Evolutionary conservation across 35 echinoderm and acorn worm species (phyloP).

Genomic region (Eucidaris tribuloides): DNA sequence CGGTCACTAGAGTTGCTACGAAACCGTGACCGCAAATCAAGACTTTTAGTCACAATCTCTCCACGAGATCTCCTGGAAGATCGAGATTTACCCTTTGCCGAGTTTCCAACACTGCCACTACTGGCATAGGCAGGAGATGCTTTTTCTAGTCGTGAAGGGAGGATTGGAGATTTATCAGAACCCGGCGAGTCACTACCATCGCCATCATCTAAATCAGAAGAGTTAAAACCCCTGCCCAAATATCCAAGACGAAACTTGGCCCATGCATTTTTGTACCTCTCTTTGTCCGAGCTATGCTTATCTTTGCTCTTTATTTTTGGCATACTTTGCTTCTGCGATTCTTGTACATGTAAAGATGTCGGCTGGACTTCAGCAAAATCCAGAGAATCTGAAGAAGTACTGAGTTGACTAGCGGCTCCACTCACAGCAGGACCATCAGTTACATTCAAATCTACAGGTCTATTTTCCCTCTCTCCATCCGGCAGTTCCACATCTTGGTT

Average conservation of each 20-base stretch:
- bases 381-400: neutral
- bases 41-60: neutral
- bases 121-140: neutral
- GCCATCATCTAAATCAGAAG: neutral
- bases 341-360: neutral
- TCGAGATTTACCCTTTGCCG: neutral
- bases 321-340: neutral
- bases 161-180: conserved; percentile 5
- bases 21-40: conserved; percentile 7
- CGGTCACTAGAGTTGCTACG: conserved; percentile 31
- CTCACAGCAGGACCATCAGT: neutral
- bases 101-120: neutral
- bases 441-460: neutral
- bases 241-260: neutral
- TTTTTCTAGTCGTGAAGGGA: neutral
- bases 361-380: conserved; percentile 35
- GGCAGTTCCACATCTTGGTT: neutral
- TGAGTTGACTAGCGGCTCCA: neutral
- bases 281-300: neutral
- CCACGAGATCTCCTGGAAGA: conserved; percentile 2
- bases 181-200: neutral
- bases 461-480: neutral
- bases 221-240: neutral
- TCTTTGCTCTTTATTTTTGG: neutral
- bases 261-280: conserved; percentile 18